A percentile compares a stretch with the other conserved stretches of the same genome.
Evolutionary conservation across 2,797 vertebrate species (phyloP).

Genomic region (Sebastes dallii): DNA sequence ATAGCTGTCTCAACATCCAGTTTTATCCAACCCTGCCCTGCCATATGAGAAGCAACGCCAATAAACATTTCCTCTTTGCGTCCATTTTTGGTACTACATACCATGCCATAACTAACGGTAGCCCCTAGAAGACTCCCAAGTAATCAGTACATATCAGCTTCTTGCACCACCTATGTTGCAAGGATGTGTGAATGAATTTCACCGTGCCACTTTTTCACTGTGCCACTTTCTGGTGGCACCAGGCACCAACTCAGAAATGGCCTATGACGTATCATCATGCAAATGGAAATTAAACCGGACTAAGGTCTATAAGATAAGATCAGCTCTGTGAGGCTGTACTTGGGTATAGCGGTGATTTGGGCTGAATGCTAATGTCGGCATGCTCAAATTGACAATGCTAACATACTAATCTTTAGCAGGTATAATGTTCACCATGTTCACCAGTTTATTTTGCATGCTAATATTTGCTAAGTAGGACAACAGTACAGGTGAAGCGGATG

Average conservation of each 20-base stretch:
- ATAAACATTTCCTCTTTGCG: background rate
- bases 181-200: background rate
- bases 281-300: background rate
- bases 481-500: too few relatives aligned
- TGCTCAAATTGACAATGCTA: background rate
- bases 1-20: background rate
- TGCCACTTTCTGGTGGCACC: background rate
- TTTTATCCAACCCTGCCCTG: background rate
- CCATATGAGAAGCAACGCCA: background rate
- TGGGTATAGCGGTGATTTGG: background rate
- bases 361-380: background rate
- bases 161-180: background rate
- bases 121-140: background rate
- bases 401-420: background rate
- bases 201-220: background rate
- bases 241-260: background rate
- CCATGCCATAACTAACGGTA: background rate
- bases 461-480: background rate
- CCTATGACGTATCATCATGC: background rate
- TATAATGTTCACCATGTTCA: background rate
- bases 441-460: background rate
- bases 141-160: background rate
- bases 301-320: background rate
- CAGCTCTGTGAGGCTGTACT: background rate
- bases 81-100: background rate